A percentile compares a stretch with the other conserved stretches of the same genome.
Conservation (phyloP, 2,113 vertebrate species). For the Pollachius pollachius region DNA sequence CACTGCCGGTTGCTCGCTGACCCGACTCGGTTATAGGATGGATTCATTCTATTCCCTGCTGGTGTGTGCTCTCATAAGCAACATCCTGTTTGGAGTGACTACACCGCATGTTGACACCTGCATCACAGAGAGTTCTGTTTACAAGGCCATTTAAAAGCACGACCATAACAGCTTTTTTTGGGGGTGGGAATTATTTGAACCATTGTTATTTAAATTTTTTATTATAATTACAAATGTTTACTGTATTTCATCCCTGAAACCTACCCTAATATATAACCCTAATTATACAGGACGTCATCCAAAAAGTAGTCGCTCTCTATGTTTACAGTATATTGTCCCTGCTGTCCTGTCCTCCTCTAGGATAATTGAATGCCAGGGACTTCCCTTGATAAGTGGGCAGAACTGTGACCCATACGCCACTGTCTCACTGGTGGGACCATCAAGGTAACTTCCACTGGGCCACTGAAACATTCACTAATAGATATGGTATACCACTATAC, state of each 20-base stretch:
- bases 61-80: constrained; percentile 50
- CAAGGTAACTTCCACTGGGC: constrained; percentile 78
- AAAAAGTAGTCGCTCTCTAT: no score
- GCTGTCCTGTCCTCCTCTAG: constrained; percentile 58
- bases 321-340: no score
- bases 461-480: neutral
- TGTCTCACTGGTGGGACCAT: constrained; percentile 90
- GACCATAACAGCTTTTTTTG: constrained; percentile 10
- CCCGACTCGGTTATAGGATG: constrained; percentile 42
- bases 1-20: constrained; percentile 49
- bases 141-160: constrained; percentile 25
- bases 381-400: constrained; percentile 93
- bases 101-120: constrained; percentile 60
- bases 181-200: no score
- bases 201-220: no score
- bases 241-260: neutral
- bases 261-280: no score
- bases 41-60: constrained; percentile 50
- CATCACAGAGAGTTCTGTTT: constrained; percentile 51
- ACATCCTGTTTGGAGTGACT: constrained; percentile 67
- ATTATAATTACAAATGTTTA: neutral
- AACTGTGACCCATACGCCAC: constrained; percentile 95
- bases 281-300: no score
- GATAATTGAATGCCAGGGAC: constrained; percentile 92
- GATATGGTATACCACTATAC: neutral